phyloP scores from a whole-genome alignment of 2,113 vertebrate genomes.

The Oxyura jamaicensis region DNA sequence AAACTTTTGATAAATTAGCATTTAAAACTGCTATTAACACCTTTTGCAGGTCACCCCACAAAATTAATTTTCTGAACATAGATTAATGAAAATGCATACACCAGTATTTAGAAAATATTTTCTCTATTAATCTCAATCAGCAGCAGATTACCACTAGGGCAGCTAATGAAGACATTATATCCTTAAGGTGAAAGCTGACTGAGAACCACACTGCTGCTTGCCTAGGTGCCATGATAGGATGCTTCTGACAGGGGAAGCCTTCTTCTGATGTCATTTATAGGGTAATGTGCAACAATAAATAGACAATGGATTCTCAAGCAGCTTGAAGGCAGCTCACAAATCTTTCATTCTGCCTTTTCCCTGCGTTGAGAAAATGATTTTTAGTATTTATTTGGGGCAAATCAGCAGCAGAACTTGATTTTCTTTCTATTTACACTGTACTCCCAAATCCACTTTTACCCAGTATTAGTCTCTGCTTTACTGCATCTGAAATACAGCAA shows the following conservation, averaged over 20 bases:
- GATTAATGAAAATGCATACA: constrained; percentile 65
- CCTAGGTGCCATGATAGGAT: fast-evolving
- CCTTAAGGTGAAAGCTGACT: neutral
- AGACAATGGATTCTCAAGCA: neutral
- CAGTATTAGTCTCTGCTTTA: neutral
- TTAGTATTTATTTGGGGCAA: neutral
- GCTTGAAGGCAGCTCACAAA: neutral
- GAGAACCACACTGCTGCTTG: neutral
- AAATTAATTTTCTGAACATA: constrained; percentile 67
- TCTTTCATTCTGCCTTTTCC: neutral
- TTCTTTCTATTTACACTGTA: neutral
- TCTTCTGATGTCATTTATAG: neutral
- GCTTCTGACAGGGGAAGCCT: neutral
- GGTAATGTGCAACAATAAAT: too few species aligned
- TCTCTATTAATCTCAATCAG: constrained; percentile 75
- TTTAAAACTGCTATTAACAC: constrained; percentile 61
- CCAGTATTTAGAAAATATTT: constrained; percentile 73
- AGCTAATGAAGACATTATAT: constrained; percentile 51
- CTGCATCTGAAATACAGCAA: neutral
- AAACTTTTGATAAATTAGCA: constrained; percentile 54
- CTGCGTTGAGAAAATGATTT: neutral
- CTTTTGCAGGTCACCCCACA: constrained; percentile 58
- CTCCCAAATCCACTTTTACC: neutral
- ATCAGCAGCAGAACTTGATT: neutral
- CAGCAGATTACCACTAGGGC: constrained; percentile 31